Evolutionary conservation across 2,888 invertebrate genomes (phyloP), one percentile per base, ranked within the genome.

Genomic region (Drosophila anomalata): DNA sequence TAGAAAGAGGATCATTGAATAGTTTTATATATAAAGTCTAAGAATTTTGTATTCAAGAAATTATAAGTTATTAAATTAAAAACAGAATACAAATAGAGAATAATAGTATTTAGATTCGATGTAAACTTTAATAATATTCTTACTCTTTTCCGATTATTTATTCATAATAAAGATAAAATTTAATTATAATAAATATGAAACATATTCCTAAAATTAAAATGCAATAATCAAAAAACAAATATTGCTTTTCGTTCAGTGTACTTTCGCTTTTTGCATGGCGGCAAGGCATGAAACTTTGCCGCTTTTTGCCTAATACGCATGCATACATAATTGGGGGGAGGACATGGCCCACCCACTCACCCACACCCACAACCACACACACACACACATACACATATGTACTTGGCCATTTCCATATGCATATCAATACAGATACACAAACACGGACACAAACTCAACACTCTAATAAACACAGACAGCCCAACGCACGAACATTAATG

Each of bases 261-360:
- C 31, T 31, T 14, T 41, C 47, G 17, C 47, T 41, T 61, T 61
- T 48, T 42, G 61, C 42, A 20, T 31, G 50, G 39, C 54, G 51
- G 42, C 24, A 50, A 54, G 60, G 48, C 54, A 59, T 65, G 60
- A 76, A 85, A 84, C 52, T 80, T 81, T 74, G 73, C 61, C 58
- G 46, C 70, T 71, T 72, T 73, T 63, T 60, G 69, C 50, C 86
- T 75, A 82, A 82, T 75, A 79, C 86, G 62, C 75, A 85, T 79
- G 82, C 85, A 85, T 76, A 82, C 66, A 70, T 76, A 75, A 82
- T 82, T 82, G 73, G 46, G 59, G 52, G 50, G 61, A 46, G 71
- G 54, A 41, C 31, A 31, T 11, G 61, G 46, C 44, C 55, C 55
- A 60, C 39, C 55, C 55, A 70, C 58, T 29, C 59, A 42, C 57